Evolutionary conservation across 2,113 vertebrate species (phyloP).

Genomic region (Pachyramphus minor): DNA sequence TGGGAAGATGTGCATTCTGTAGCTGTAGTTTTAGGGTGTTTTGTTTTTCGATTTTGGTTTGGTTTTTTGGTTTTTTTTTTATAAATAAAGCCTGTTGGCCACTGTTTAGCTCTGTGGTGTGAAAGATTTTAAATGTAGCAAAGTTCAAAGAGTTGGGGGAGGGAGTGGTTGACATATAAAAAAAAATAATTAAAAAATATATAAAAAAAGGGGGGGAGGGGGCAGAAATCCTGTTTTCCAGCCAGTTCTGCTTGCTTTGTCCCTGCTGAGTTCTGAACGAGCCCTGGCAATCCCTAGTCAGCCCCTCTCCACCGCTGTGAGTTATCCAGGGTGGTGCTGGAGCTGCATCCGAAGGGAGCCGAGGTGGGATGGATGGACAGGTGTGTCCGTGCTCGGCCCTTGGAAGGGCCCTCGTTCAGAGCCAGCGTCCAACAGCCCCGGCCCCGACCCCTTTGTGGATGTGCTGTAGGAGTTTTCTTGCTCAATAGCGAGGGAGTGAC

Average conservation of each 20-base stretch:
- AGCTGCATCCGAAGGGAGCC: neutral
- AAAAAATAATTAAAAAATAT: neutral
- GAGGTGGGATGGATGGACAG: neutral
- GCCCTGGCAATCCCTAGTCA: conserved; percentile 28
- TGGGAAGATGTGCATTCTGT: conserved; percentile 94
- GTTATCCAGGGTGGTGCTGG: neutral
- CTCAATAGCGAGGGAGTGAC: conserved; percentile 69
- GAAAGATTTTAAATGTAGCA: conserved; percentile 75
- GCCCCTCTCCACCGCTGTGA: neutral
- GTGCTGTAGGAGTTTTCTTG: conserved; percentile 71
- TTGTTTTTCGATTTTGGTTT: conserved; percentile 20
- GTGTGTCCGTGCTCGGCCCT: neutral
- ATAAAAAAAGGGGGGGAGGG: neutral
- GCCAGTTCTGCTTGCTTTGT: conserved; percentile 55
- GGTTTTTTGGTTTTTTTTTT: neutral
- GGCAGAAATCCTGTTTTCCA: conserved; percentile 37
- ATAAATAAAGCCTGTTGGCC: conserved; percentile 70
- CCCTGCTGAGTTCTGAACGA: conserved; percentile 34
- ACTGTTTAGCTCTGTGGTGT: conserved; percentile 72
- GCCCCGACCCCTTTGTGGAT: conserved; percentile 55
- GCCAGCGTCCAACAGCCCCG: neutral
- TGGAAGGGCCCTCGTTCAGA: neutral
- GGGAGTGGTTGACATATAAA: neutral
- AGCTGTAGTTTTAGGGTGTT: conserved; percentile 81
- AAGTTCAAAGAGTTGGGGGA: conserved; percentile 40